phyloP scores from a whole-genome alignment of 2,888 invertebrate genomes.

The Graphium colonna region DNA sequence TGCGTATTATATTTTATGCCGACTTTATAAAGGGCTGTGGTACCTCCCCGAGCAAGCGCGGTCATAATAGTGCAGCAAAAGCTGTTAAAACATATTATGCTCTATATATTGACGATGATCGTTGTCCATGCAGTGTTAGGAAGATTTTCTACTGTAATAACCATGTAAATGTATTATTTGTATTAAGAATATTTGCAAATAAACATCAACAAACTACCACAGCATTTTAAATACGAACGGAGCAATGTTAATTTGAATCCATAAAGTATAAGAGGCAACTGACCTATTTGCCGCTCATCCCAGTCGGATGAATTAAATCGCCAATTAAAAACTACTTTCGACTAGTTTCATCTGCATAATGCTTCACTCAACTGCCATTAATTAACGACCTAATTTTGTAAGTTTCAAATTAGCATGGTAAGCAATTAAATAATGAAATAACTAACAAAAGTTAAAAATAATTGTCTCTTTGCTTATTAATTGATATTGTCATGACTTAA shows the following conservation, averaged over 20 bases:
- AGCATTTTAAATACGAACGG: not conserved
- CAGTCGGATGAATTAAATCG: constrained; percentile 56
- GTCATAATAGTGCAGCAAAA: too few species aligned
- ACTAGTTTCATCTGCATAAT: constrained; percentile 25
- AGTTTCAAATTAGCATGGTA: not conserved
- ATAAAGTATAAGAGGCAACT: constrained; percentile 40
- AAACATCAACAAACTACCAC: too few species aligned
- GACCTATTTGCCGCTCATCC: constrained; percentile 47
- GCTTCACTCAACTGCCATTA: constrained; percentile 13
- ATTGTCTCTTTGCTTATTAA: not conserved
- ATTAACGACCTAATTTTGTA: constrained; percentile 9
- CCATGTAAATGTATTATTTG: too few species aligned
- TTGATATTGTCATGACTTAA: not conserved
- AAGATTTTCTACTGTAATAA: too few species aligned
- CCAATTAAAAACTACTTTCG: constrained; percentile 69
- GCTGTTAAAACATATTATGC: too few species aligned
- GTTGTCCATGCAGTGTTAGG: too few species aligned
- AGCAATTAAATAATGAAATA: not conserved
- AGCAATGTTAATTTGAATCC: constrained; percentile 36
- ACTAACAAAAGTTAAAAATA: not conserved
- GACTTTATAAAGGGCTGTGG: too few species aligned
- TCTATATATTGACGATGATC: too few species aligned
- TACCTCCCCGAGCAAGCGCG: too few species aligned
- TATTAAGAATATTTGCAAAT: too few species aligned
- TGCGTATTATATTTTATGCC: too few species aligned